Base-by-base conservation (phyloP, 2,888 invertebrate species). In the Entomobrya proxima region DNA sequence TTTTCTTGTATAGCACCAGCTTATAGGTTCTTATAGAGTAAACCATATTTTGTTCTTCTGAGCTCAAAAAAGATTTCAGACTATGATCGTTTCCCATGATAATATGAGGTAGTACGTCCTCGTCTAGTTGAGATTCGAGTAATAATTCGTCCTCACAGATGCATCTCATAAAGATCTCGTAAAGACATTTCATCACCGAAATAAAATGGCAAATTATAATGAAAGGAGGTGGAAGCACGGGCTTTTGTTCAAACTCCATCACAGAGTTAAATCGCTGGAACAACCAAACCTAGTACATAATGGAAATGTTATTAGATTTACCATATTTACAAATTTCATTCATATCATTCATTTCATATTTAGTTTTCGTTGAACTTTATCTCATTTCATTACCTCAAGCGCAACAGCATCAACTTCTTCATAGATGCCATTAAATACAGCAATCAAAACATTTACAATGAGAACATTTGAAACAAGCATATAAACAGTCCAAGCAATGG, bases 211-310 rank as follows among this genome's bases (percentile, higher is more conserved):
- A 96, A 89, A 98, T 94, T 83, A 96, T 94, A 91, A 98, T 98
- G 74, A 98, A 93, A 0, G 98, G 98, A 0, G 99, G 99, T 4
- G 99, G 99, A 61, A 99, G 93, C 11, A 98, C 95, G 0, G 99
- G 99, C 91, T 98, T 98, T 91, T 97, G 96, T 92, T 99, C 98
- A 91, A 98, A 99, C 92, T 99, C 98, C 96, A 99, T 98, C 81
- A 99, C 98, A 69, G 97, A 97, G 30, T 97, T 96, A 93, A 98
- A 99, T 88, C 98, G 94, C 94, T 98, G 98, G 92, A 98, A 99
- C 96, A 98, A 98, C 99, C 99, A 99, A 52, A 94, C 72, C 90
- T 90, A 6, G 3, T 18, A 52, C 9, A 18, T 52, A 52, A 52
- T n/a, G 18, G 1, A 27, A 72, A 27, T 9, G 27, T 9, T 2